A percentile compares a stretch with the other conserved stretches of the same genome.
Conservation (phyloP, 1,140 invertebrate species). For the Temnothorax nylanderi region DNA sequence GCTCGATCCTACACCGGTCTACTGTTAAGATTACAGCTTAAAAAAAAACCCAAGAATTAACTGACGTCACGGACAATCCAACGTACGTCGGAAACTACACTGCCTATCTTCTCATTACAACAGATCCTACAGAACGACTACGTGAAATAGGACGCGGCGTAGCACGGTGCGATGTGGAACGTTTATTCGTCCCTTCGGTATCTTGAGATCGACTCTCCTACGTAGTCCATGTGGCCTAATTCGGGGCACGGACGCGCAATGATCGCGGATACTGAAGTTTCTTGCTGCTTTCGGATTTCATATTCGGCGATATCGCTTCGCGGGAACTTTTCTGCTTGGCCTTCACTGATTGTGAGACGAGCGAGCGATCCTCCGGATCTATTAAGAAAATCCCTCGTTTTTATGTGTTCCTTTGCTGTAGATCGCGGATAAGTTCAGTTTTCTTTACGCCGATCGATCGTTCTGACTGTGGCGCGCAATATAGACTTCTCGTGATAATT, state of each 20-base stretch:
- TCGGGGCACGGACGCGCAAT: conserved; percentile 40
- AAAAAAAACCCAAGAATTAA: conserved; percentile 8
- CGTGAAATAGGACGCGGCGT: conserved; percentile 2
- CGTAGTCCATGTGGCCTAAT: conserved; percentile 42
- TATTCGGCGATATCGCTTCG: conserved; percentile 36
- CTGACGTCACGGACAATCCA: neutral
- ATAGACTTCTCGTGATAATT: conserved; percentile 24
- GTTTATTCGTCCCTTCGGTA: conserved; percentile 27
- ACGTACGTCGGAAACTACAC: conserved; percentile 1
- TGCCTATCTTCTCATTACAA: conserved; percentile 43
- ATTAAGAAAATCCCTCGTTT: conserved; percentile 19
- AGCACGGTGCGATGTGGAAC: neutral
- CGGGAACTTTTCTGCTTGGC: conserved; percentile 24
- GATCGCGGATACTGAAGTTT: conserved; percentile 47
- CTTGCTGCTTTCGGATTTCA: conserved; percentile 44
- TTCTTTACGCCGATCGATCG: neutral
- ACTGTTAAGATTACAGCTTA: neutral
- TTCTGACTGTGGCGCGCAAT: neutral
- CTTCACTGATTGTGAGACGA: neutral
- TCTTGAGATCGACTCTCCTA: conserved; percentile 30
- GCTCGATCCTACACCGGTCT: neutral
- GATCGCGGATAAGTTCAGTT: neutral
- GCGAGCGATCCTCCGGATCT: neutral
- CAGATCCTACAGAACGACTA: neutral
- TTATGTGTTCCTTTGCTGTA: neutral